phyloP scores from a whole-genome alignment of 1,140 invertebrate species.

The Diachasma alloeum region DNA sequence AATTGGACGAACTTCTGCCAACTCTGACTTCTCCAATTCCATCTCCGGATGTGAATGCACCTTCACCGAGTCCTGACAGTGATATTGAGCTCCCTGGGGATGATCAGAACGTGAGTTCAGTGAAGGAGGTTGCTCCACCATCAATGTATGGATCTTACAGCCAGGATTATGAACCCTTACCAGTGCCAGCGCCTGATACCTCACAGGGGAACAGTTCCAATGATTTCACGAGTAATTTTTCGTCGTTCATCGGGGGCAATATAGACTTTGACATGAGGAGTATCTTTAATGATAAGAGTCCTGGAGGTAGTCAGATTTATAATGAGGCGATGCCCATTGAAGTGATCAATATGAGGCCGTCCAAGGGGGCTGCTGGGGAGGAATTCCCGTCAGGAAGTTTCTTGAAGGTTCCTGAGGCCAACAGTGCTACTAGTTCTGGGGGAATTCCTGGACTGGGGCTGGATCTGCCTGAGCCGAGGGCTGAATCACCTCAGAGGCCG shows the following conservation, averaged over 20 bases:
- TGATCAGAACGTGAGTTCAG: conserved; percentile 42
- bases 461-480: conserved; percentile 46
- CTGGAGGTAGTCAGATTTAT: conserved; percentile 50
- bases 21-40: conserved; percentile 73
- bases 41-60: conserved; percentile 81
- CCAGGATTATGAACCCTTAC: conserved; percentile 58
- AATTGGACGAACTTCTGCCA: conserved; percentile 80
- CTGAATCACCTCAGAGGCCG: conserved; percentile 44
- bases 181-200: conserved; percentile 49
- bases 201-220: conserved; percentile 42
- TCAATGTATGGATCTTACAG: conserved; percentile 59
- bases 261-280: conserved; percentile 62
- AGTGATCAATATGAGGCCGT: conserved; percentile 60
- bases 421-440: conserved; percentile 40
- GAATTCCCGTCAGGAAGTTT: conserved; percentile 60
- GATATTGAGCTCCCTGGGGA: conserved; percentile 77
- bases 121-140: conserved; percentile 57
- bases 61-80: conserved; percentile 83
- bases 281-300: conserved; percentile 58
- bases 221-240: conserved; percentile 60
- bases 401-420: conserved; percentile 54
- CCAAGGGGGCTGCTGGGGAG: conserved; percentile 46
- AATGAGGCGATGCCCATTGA: conserved; percentile 66
- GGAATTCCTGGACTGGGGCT: conserved; percentile 59
- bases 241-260: conserved; percentile 62